A percentile compares a stretch with the other conserved stretches of the same genome.
Evolutionary conservation across 2,888 invertebrate species (phyloP).

Genomic region (Lasioglossum villosulum): DNA sequence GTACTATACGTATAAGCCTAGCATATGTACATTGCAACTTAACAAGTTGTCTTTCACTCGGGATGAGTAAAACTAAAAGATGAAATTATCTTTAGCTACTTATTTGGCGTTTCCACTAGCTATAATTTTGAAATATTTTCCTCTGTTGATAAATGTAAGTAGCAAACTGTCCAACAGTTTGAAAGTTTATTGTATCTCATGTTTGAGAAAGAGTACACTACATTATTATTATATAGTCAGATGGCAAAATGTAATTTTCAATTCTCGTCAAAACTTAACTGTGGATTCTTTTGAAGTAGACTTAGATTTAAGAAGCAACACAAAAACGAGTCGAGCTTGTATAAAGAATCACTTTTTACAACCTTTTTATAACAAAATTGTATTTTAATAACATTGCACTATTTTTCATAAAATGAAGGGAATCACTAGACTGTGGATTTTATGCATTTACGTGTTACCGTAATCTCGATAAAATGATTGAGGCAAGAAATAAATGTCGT

Average conservation of each 20-base stretch:
- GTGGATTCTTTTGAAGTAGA: not conserved
- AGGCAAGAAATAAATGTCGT: not conserved
- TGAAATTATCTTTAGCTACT: conserved; percentile 2
- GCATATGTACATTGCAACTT: conserved; percentile 21
- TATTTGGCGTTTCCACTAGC: not conserved
- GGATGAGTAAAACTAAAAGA: conserved; percentile 9
- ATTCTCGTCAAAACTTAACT: not conserved
- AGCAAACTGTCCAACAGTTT: not conserved
- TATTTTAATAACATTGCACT: not conserved
- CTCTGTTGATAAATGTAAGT: not conserved
- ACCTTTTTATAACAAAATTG: not conserved
- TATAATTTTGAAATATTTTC: not conserved
- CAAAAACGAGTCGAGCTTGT: not conserved
- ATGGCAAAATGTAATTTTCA: not conserved
- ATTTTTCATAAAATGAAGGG: not conserved
- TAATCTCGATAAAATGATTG: not conserved
- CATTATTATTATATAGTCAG: not conserved
- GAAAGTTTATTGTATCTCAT: not conserved
- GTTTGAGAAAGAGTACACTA: not conserved
- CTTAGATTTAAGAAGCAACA: not conserved
- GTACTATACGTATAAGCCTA: conserved; percentile 26
- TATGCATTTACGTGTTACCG: not conserved
- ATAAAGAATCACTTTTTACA: not conserved
- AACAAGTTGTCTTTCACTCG: conserved; percentile 20
- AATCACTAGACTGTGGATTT: not conserved